phyloP scores from a whole-genome alignment of 2,797 vertebrate genomes.

The Rhynchonycteris naso region DNA sequence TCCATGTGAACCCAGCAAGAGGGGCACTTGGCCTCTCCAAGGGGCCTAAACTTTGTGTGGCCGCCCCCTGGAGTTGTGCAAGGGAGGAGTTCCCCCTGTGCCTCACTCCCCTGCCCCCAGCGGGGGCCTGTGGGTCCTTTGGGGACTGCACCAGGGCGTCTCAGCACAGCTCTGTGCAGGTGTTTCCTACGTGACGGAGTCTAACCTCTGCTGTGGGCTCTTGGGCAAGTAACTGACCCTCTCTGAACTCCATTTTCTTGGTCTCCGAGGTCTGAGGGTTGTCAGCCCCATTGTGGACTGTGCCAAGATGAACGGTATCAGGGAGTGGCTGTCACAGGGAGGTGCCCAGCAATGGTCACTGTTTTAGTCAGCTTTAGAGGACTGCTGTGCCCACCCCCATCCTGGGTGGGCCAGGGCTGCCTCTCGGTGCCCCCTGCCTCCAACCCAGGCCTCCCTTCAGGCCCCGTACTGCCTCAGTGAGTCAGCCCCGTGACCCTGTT shows the following conservation, averaged over 20 bases:
- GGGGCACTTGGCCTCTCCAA: background rate
- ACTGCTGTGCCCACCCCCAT: accelerated
- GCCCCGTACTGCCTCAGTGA: background rate
- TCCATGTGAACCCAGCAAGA: background rate
- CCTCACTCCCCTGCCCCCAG: background rate
- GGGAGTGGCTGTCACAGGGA: background rate
- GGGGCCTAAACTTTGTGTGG: background rate
- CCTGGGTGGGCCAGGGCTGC: background rate
- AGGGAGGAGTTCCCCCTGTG: background rate
- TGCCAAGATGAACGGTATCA: too few relatives aligned
- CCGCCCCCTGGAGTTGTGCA: background rate
- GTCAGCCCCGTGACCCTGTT: accelerated
- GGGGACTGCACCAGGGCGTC: background rate
- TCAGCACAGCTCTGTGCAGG: background rate
- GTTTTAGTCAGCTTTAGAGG: background rate
- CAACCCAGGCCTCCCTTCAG: background rate
- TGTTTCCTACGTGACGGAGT: too few relatives aligned
- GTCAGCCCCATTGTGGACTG: background rate
- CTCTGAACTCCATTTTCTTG: background rate
- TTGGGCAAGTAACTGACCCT: too few relatives aligned
- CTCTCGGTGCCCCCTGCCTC: background rate
- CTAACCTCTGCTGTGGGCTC: background rate
- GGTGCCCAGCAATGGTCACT: background rate
- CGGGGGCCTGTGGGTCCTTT: background rate
- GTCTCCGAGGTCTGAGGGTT: background rate